Evolutionary conservation across 2,797 vertebrate species (phyloP), one percentile per base, ranked within the genome.

Genomic region (Nannoperca australis): DNA sequence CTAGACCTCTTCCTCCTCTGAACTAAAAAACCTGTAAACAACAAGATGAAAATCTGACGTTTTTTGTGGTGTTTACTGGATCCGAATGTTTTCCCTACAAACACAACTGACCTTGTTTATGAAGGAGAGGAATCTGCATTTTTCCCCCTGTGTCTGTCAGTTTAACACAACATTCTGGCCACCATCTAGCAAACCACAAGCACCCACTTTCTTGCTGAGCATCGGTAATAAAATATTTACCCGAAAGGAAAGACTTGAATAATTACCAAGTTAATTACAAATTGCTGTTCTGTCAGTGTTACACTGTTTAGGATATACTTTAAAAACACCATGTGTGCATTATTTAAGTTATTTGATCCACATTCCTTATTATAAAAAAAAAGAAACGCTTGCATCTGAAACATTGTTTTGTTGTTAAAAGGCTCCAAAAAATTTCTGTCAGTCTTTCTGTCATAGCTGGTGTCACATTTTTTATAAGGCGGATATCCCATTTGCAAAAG

Each of bases 71-170:
- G 85, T 93, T 95, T 95, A 94, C 88, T 81, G 84, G 88, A 93
- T 84, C 75, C 34, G 38, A 90, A 90, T 87, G 87, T 92, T 94
- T 93, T 91, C 61, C 84, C 73, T 83, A 59, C 89, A 85, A 93
- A 86, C 84, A 88, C 80, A 81, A 90, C 84, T 85, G 84, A 79
- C 82, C 80, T 86, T 93, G 93, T 95, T 94, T 93, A 91, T 82
- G 79, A 79, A 80, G 60, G 55, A 76, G 70, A 78, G 78, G 73
- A 85, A 85, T 85, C 69, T 79, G 84, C 66, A 17, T 69, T 83
- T 89, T 84, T 81, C 76, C 72, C 76, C 72, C 61, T 9, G 72
- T 75, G 64, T 80, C 80, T 73, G 86, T 87, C 85, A 86, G 87
- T 89, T 93, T 89, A 91, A 88, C 67, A 89, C 85, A 85, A 87